A percentile compares a stretch with the other conserved stretches of the same genome.
Evolutionary conservation across 2,113 vertebrate species (phyloP).

Genomic region (Rhegmatorhina hoffmannsi): DNA sequence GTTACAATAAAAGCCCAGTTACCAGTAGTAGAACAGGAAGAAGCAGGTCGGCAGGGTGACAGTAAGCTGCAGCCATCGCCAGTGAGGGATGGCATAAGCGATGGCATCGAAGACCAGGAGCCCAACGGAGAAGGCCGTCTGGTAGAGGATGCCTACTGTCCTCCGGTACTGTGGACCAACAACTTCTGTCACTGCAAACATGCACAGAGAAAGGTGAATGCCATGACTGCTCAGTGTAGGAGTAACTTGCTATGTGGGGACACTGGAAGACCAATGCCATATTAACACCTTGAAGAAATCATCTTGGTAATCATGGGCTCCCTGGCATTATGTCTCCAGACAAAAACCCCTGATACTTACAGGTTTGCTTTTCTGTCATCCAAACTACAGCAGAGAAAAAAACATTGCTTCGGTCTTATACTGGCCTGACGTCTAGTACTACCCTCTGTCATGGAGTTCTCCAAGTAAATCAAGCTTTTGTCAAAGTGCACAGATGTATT

Average conservation of each 20-base stretch:
- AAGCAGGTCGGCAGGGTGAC: slow-evolving; percentile 76
- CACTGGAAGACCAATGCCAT: accelerated
- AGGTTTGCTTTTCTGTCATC: not conserved
- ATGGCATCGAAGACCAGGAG: slow-evolving; percentile 70
- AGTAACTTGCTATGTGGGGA: accelerated
- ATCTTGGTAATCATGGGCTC: not conserved
- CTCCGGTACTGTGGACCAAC: slow-evolving; percentile 72
- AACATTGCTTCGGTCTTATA: not conserved
- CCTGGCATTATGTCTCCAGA: not conserved
- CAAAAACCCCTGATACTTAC: not conserved
- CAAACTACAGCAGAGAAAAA: not conserved
- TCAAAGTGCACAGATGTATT: accelerated
- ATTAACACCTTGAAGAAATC: accelerated
- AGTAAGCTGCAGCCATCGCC: slow-evolving; percentile 79
- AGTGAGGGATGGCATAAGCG: slow-evolving; percentile 72
- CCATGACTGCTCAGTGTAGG: accelerated
- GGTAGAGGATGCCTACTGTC: slow-evolving; percentile 78
- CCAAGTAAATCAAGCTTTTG: not conserved
- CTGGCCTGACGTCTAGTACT: not conserved
- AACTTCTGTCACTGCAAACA: slow-evolving; percentile 76
- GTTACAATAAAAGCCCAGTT: accelerated
- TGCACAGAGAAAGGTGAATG: not conserved
- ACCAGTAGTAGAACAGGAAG: slow-evolving; percentile 81
- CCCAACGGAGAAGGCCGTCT: slow-evolving; percentile 68
- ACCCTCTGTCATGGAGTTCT: accelerated